Conservation (phyloP, 2,888 invertebrate species). For the Apodemia mormo region DNA sequence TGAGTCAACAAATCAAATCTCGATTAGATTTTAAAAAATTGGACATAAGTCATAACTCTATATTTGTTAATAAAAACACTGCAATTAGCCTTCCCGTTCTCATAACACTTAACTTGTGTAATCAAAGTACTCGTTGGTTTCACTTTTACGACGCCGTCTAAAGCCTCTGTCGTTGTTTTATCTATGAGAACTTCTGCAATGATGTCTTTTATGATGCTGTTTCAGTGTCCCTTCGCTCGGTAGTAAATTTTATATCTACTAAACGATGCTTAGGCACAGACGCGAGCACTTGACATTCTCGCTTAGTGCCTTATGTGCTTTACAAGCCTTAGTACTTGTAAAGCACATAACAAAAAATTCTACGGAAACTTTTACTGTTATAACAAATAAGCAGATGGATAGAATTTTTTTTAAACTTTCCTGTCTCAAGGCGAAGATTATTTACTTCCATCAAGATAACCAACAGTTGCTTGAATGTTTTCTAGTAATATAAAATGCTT, state of each 20-base stretch:
- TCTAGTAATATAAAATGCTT: no score
- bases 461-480: no score
- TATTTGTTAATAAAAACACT: neutral
- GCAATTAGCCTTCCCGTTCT: neutral
- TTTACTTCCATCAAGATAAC: no score
- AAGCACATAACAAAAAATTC: no score
- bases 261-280: neutral
- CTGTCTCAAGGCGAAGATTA: no score
- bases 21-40: no score
- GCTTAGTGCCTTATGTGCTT: neutral
- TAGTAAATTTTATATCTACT: neutral
- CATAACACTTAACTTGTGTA: neutral
- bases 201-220: neutral
- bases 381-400: no score
- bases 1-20: no score
- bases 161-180: neutral
- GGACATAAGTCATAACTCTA: no score
- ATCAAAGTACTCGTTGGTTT: neutral
- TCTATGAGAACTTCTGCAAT: conserved; percentile 1
- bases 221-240: neutral
- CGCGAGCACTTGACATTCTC: neutral
- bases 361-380: no score
- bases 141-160: neutral
- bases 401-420: no score
- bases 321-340: neutral